Conservation (phyloP, 2,113 vertebrate species). For the Oryzias javanicus region DNA sequence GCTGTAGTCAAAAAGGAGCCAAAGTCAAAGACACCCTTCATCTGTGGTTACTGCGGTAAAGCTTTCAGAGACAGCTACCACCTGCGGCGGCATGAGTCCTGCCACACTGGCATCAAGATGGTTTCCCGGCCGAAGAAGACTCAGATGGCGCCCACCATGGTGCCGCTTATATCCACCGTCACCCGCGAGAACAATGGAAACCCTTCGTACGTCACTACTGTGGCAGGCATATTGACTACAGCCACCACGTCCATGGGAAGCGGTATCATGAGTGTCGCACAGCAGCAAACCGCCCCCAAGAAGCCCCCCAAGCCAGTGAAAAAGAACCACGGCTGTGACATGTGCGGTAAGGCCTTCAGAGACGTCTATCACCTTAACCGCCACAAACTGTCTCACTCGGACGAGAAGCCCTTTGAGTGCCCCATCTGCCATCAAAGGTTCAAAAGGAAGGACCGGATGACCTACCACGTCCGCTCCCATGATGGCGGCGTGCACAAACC, state of each 20-base stretch:
- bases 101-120: constrained; percentile 97
- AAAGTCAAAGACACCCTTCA: constrained; percentile 96
- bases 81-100: constrained; percentile 94
- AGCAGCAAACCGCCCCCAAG: constrained; percentile 84
- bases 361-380: constrained; percentile 97
- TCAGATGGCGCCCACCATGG: constrained; percentile 84
- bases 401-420: constrained; percentile 97
- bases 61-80: constrained; percentile 99
- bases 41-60: constrained; percentile 98
- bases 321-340: constrained; percentile 98
- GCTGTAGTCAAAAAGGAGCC: constrained; percentile 92
- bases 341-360: constrained; percentile 97
- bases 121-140: constrained; percentile 95
- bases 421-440: constrained; percentile 98
- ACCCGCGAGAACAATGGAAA: constrained; percentile 88
- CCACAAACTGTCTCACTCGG: constrained; percentile 97
- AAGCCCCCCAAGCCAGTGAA: constrained; percentile 95
- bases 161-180: constrained; percentile 93
- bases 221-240: constrained; percentile 92
- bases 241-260: constrained; percentile 86
- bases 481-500: constrained; percentile 97
- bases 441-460: constrained; percentile 98
- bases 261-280: constrained; percentile 73
- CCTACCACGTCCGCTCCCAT: constrained; percentile 96
- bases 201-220: constrained; percentile 87